Percentiles rank a stretch among this genome's conserved stretches.
Evolutionary conservation across 2,888 invertebrate genomes (phyloP).

Genomic region (Heliconius ethilla): DNA sequence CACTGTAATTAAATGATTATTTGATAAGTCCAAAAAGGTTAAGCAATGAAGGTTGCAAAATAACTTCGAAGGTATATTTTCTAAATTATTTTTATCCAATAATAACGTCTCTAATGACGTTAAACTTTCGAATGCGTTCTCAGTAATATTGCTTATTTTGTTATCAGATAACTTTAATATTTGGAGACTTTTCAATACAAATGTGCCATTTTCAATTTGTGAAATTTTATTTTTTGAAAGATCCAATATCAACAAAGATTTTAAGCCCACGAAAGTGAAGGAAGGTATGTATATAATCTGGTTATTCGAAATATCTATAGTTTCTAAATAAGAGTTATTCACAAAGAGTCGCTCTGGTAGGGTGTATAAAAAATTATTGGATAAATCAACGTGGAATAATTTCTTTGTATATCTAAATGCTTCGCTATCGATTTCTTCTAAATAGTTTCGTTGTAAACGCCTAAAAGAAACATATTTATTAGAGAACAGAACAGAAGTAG

Average conservation of each 20-base stretch:
- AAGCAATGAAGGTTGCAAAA: constrained; percentile 78
- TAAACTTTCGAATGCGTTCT: constrained; percentile 80
- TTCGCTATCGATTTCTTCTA: constrained; percentile 83
- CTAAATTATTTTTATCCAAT: constrained; percentile 80
- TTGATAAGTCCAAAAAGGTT: constrained; percentile 79
- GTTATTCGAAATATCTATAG: constrained; percentile 86
- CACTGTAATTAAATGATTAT: constrained; percentile 78
- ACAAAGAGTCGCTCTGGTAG: constrained; percentile 83
- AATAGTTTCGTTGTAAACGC: constrained; percentile 84
- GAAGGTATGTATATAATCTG: constrained; percentile 82
- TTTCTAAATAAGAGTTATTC: constrained; percentile 81
- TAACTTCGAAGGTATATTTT: constrained; percentile 71
- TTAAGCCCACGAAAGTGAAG: constrained; percentile 81
- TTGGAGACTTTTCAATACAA: constrained; percentile 82
- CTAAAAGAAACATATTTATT: constrained; percentile 67
- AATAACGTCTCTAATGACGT: constrained; percentile 79
- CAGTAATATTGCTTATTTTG: constrained; percentile 81
- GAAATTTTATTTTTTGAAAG: constrained; percentile 85
- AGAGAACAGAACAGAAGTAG: no score
- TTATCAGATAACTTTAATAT: constrained; percentile 87
- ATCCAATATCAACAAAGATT: constrained; percentile 85
- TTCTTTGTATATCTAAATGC: constrained; percentile 83
- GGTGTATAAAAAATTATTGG: constrained; percentile 83
- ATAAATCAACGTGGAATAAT: constrained; percentile 85
- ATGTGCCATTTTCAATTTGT: constrained; percentile 80